A percentile compares a stretch with the other conserved stretches of the same genome.
phyloP scores from a whole-genome alignment of 2,888 invertebrate genomes.

The Drosophila niveifrons region DNA sequence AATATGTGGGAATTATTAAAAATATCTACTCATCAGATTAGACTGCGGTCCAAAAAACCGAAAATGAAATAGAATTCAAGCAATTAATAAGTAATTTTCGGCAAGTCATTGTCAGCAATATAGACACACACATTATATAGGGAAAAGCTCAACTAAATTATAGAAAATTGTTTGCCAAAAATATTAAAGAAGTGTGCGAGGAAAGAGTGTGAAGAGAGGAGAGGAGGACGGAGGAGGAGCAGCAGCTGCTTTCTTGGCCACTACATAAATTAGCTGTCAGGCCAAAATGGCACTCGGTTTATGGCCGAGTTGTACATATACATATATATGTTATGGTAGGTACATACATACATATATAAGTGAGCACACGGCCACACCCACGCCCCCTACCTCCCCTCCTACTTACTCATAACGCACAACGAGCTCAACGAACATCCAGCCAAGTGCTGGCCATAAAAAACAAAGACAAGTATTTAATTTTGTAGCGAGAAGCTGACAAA shows the following conservation, averaged over 20 bases:
- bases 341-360: slow-evolving; percentile 29
- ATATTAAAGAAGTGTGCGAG: slow-evolving; percentile 65
- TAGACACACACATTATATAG: not conserved
- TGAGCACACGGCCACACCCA: slow-evolving; percentile 36
- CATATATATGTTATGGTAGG: not conserved
- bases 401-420: not conserved
- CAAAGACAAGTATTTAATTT: slow-evolving; percentile 81
- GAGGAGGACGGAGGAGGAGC: slow-evolving; percentile 8
- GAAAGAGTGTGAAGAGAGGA: not conserved
- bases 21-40: slow-evolving; percentile 1
- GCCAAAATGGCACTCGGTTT: slow-evolving; percentile 67
- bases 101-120: slow-evolving; percentile 3
- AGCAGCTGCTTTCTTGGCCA: slow-evolving; percentile 73
- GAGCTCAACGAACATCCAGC: not conserved
- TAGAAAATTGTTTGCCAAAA: slow-evolving; percentile 69
- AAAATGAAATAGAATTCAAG: slow-evolving; percentile 11
- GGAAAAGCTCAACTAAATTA: slow-evolving; percentile 61
- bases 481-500: slow-evolving; percentile 69
- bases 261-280: slow-evolving; percentile 83
- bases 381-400: slow-evolving; percentile 3
- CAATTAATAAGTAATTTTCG: slow-evolving; percentile 44
- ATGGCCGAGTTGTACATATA: slow-evolving; percentile 63
- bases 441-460: slow-evolving; percentile 56
- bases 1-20: not conserved
- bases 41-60: slow-evolving; percentile 1